Conservation (phyloP, 1,140 invertebrate genomes). For the Cyclina sinensis region DNA sequence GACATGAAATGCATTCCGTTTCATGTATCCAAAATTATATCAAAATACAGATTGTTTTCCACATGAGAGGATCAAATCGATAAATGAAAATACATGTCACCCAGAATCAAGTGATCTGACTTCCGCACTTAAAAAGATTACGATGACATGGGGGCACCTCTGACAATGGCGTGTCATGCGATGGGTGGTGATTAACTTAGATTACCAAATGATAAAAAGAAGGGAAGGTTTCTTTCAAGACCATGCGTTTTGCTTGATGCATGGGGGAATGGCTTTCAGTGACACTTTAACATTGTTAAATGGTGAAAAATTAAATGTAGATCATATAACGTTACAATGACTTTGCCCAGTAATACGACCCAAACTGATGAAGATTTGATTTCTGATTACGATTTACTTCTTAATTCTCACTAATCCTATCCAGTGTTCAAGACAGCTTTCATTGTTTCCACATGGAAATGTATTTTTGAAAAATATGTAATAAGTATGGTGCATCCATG, state of each 20-base stretch:
- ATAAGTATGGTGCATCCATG: too few relatives aligned
- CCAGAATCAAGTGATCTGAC: not conserved
- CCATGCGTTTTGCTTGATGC: not conserved
- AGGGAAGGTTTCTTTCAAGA: not conserved
- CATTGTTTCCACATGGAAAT: too few relatives aligned
- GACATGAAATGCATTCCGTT: conserved; percentile 14
- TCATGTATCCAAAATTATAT: conserved; percentile 17
- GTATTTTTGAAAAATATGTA: too few relatives aligned
- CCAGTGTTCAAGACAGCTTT: too few relatives aligned
- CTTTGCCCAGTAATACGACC: not conserved
- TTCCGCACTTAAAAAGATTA: conserved; percentile 17
- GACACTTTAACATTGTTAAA: not conserved
- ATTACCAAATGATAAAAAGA: conserved; percentile 13
- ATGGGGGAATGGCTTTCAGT: not conserved
- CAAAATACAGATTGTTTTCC: not conserved
- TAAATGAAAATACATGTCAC: conserved; percentile 34
- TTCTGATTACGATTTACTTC: not conserved
- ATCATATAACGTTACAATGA: not conserved
- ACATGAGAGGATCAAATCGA: not conserved
- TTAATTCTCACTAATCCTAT: too few relatives aligned
- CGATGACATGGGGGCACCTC: conserved; percentile 11
- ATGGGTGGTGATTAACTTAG: not conserved
- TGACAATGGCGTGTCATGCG: conserved; percentile 20
- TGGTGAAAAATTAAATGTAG: not conserved
- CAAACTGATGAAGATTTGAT: not conserved